phyloP scores from a whole-genome alignment of 1,140 invertebrate species.

The fruit fly (Drosophila melanogaster) region Release_6_plus_ISO1_MT NT_033779.5:12590501-12591000 shows the following conservation, averaged over 20 bases:
- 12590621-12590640: too few relatives aligned
- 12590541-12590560: not conserved
- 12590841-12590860: constrained; percentile 18
- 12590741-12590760: constrained; percentile 16
- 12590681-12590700: constrained; percentile 7
- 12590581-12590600: too few relatives aligned
- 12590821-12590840: constrained; percentile 6
- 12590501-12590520: not conserved
- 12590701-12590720: not conserved
- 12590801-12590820: constrained; percentile 9
- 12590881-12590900: constrained; percentile 34
- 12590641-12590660: too few relatives aligned
- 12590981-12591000: constrained; percentile 39
- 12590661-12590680: not conserved
- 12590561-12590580: too few relatives aligned
- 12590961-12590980: constrained; percentile 67
- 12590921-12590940: constrained; percentile 32
- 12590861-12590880: constrained; percentile 25
- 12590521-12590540: not conserved
- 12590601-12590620: too few relatives aligned
- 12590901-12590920: constrained; percentile 22
- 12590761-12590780: constrained; percentile 19
- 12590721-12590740: constrained; percentile 8
- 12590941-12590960: constrained; percentile 35
- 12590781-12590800: constrained; percentile 16